Conservation (phyloP, 2,113 vertebrate genomes). For the Eulacestoma nigropectus region DNA sequence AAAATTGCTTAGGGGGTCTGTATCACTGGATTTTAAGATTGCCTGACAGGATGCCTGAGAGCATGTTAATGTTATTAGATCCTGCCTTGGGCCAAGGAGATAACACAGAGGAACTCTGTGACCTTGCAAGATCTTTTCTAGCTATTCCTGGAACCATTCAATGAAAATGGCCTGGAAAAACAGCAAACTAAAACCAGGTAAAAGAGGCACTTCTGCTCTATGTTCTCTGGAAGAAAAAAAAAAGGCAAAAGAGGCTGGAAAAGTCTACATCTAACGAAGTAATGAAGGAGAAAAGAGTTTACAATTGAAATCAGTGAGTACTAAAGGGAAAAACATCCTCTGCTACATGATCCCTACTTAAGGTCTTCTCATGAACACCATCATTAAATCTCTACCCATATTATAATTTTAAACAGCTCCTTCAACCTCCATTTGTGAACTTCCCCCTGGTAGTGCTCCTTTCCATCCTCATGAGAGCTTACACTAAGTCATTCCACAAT, state of each 20-base stretch:
- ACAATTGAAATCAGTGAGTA: not conserved
- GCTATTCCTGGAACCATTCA: not conserved
- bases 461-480: not conserved
- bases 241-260: not conserved
- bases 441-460: not conserved
- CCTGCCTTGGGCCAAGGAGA: not conserved
- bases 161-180: not conserved
- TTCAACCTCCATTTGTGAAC: not conserved
- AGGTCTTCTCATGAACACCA: not conserved
- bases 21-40: not conserved
- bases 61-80: not conserved
- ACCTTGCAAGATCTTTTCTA: not conserved
- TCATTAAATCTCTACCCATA: not conserved
- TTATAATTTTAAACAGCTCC: constrained; percentile 12
- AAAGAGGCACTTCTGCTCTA: not conserved
- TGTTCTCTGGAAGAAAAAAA: not conserved
- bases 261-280: not conserved
- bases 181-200: not conserved
- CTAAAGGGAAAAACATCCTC: not conserved
- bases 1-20: not conserved
- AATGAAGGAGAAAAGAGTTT: not conserved
- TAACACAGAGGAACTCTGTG: not conserved
- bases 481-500: not conserved
- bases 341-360: not conserved
- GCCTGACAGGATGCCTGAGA: not conserved